A percentile compares a stretch with the other conserved stretches of the same genome.
Evolutionary conservation across 2,797 vertebrate genomes (phyloP).

Genomic region (Holocentrus rufus): DNA sequence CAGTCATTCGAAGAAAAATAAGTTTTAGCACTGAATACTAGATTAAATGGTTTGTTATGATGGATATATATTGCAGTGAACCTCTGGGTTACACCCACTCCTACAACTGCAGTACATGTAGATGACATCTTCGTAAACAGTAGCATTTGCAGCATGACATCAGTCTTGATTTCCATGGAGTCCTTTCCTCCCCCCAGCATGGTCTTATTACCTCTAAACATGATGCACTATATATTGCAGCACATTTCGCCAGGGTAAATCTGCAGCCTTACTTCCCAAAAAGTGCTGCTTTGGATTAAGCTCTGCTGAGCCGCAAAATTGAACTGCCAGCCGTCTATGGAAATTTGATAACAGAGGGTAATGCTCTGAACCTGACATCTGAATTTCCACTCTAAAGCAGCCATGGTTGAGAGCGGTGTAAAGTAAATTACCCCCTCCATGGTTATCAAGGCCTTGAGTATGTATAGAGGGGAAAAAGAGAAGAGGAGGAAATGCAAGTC

Average conservation of each 20-base stretch:
- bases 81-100: background rate
- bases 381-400: constrained; percentile 62
- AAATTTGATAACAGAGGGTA: constrained; percentile 71
- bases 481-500: background rate
- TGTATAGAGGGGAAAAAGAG: constrained; percentile 16
- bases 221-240: constrained; percentile 42
- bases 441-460: constrained; percentile 41
- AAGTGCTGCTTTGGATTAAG: constrained; percentile 66
- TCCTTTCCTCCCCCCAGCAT: constrained; percentile 5
- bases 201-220: constrained; percentile 49
- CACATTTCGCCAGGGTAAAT: constrained; percentile 51
- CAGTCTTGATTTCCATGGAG: constrained; percentile 1
- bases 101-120: background rate
- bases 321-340: constrained; percentile 73
- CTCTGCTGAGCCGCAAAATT: constrained; percentile 79
- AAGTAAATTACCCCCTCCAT: constrained; percentile 54
- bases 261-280: constrained; percentile 37
- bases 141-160: background rate
- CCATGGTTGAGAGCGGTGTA: constrained; percentile 31
- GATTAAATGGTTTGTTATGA: no score
- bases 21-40: no score
- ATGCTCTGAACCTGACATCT: constrained; percentile 70
- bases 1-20: no score
- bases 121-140: constrained; percentile 19
- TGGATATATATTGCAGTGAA: no score